Evolutionary conservation across 2,113 vertebrate genomes (phyloP), one percentile per base, ranked within the genome.

Genomic region (Scalopus aquaticus): DNA sequence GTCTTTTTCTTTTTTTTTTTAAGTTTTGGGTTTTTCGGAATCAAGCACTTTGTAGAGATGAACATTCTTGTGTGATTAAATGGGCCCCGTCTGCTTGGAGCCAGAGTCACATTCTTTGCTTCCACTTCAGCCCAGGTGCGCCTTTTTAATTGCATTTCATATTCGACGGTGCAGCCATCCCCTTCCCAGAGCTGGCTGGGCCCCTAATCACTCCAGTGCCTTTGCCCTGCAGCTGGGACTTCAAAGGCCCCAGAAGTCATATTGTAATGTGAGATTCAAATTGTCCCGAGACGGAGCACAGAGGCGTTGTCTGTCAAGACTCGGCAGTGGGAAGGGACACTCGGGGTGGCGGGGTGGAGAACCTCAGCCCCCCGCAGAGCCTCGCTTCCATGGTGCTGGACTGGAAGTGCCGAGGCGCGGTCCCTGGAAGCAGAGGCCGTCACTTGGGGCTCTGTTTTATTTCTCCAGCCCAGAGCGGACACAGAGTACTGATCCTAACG

Each of bases 221-320:
- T 84, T 87, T 9, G 24, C 83, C 39, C 82, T 87, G 93, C 95
- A 96, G 94, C 95, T 94, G 96, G 93, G 80, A 95, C 97, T 97
- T 97, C 96, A 97, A 96, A 97, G 95, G 93, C 86, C 70, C 72
- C 96, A 87, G 91, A 93, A 97, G 76, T 83, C 91, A 51, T 46
- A 91, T 79, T 96, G 96, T 95, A 97, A 96, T 4, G 5, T 11
- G 89, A 97, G 78, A 91, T 87, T 86, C 70, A 84, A 85, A 96
- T 54, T 72, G 90, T 95, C 88, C 77, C 72, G 19, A 83, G 91
- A 54, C 20, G 28, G 87, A 93, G 72, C 35, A 32, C 78, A 86
- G 95, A 79, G 90, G 58, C 69, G 58, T 67, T 19, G 0, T 82
- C 83, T 77, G 64, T 76, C 79, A 62, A 37, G 90, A 54, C 56